Evolutionary conservation across 1,140 invertebrate species (phyloP), one percentile per base, ranked within the genome.

Genomic region (Bombus picipes): DNA sequence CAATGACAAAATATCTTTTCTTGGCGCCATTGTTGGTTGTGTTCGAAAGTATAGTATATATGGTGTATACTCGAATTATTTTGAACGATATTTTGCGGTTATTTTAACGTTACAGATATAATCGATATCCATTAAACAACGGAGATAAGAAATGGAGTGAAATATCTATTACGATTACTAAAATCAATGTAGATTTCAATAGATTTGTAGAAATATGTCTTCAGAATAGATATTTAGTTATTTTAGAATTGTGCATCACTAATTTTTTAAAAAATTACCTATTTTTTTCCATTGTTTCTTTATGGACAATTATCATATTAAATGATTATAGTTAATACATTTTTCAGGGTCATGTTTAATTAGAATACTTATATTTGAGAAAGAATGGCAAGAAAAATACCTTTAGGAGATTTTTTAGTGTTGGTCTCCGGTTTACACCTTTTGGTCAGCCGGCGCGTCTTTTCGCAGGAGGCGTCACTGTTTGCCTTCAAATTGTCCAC

Each of bases 401-500:
- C 95, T 96, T 96, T 96, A 86, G 95, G 93, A 81, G 95, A 94
- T 95, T 97, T 97, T 95, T 96, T 95, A 91, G 95, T 94, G 90
- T 96, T 96, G 87, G 95, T 93, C 90, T 96, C 96, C 91, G 96
- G 96, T 96, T 97, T 98, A 95, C 97, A 98, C 93, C 97, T 97
- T 93, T 97, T 97, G 80, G 96, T 97, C 74, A 97, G 95, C 86
- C 96, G 96, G 92, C 97, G 96, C 94, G 96, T 97, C 92, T 96
- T 96, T 85, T 97, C 97, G 92, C 97, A 98, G 72, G 96, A 96
- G 15, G 97, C 94, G 93, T 97, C 97, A 86, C 97, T 97, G 93
- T 97, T 97, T n/a, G 96, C 94, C 92, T 97, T 98, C 88, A 98
- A 91, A 92, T 96, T 96, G 92, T 98, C 97, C 85, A 96, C 96